Evolutionary conservation across 2,797 vertebrate genomes (phyloP).

Genomic region (Channallabes apus): DNA sequence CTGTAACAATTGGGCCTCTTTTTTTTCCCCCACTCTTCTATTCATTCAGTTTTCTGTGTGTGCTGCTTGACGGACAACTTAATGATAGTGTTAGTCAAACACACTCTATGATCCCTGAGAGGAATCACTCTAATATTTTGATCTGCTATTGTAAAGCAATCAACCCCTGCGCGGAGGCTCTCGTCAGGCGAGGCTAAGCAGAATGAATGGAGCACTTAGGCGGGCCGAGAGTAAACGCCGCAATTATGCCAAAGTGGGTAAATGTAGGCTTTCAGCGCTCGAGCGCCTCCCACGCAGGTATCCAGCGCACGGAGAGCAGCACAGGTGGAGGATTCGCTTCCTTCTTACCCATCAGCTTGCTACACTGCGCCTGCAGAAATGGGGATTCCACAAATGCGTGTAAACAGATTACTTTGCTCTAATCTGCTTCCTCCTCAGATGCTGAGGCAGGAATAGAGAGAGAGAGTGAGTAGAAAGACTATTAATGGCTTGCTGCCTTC

Average conservation of each 20-base stretch:
- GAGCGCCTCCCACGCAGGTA: conserved; percentile 68
- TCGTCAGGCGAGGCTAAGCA: conserved; percentile 64
- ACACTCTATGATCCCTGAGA: conserved; percentile 60
- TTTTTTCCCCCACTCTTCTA: neutral
- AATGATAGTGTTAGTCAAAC: conserved; percentile 63
- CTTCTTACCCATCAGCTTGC: conserved; percentile 33
- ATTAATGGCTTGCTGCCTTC: conserved; percentile 11
- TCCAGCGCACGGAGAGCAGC: conserved; percentile 59
- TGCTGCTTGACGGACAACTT: conserved; percentile 64
- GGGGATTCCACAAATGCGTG: conserved; percentile 42
- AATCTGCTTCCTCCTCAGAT: conserved; percentile 44
- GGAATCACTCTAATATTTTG: conserved; percentile 66
- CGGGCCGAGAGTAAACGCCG: conserved; percentile 68
- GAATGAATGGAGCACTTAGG: conserved; percentile 72
- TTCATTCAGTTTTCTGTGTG: conserved; percentile 51
- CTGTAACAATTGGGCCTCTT: conserved; percentile 9
- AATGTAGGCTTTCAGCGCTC: conserved; percentile 73
- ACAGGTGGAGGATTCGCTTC: conserved; percentile 63
- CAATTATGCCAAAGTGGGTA: conserved; percentile 76
- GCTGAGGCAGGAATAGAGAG: conserved; percentile 7
- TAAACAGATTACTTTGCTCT: conserved; percentile 40
- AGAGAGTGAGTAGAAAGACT: conserved; percentile 9
- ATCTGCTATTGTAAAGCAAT: conserved; percentile 70
- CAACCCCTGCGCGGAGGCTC: conserved; percentile 61
- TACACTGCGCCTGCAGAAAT: conserved; percentile 24